A percentile compares a stretch with the other conserved stretches of the same genome.
Conservation (phyloP, 2,797 vertebrate genomes). For the Enteromius mattozi region DNA sequence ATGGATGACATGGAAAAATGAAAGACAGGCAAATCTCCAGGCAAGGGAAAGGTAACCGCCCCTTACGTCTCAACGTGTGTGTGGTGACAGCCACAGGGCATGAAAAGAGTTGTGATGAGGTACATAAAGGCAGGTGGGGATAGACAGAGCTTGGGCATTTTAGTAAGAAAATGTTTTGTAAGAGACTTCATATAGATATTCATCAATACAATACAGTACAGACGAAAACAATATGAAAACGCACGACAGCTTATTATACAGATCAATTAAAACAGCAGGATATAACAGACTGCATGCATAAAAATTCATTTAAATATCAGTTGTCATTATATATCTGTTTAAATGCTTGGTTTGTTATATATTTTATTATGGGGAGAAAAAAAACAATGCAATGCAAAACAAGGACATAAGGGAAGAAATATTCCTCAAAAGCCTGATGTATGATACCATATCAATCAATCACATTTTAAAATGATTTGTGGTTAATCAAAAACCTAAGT, state of each 20-base stretch:
- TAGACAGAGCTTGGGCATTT: neutral
- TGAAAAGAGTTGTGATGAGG: neutral
- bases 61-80: constrained; percentile 37
- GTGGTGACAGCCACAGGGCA: constrained; percentile 47
- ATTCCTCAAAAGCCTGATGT: too few relatives aligned
- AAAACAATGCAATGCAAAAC: too few relatives aligned
- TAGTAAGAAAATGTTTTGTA: neutral
- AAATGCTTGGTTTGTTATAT: too few relatives aligned
- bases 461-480: too few relatives aligned
- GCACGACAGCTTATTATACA: neutral
- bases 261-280: neutral
- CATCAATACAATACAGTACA: neutral
- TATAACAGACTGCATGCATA: neutral
- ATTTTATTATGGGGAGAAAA: too few relatives aligned
- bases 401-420: too few relatives aligned
- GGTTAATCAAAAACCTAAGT: too few relatives aligned
- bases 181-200: neutral
- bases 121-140: neutral
- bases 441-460: too few relatives aligned
- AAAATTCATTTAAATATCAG: neutral
- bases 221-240: too few relatives aligned
- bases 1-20: constrained; percentile 72
- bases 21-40: constrained; percentile 71
- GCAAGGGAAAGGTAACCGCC: constrained; percentile 60
- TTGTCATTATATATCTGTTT: too few relatives aligned